Percentiles rank a stretch among this genome's conserved stretches.
Evolutionary conservation across 2,888 invertebrate genomes (phyloP).

Genomic region (Drosophila atripex): DNA sequence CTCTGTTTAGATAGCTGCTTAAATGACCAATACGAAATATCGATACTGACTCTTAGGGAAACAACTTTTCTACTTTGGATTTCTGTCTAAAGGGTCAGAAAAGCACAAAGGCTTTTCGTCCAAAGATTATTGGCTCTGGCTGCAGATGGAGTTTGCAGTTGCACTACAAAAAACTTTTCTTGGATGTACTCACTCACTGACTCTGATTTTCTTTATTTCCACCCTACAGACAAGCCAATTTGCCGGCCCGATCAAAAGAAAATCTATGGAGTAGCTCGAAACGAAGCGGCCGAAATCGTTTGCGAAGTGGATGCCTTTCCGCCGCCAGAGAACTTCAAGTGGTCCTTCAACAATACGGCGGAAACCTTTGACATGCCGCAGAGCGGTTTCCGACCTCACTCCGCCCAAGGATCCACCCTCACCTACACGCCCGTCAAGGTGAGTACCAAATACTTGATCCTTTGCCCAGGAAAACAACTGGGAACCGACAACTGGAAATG

Average conservation of each 20-base stretch:
- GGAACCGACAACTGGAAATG: slow-evolving; percentile 17
- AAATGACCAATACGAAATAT: slow-evolving; percentile 43
- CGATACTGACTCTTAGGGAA: slow-evolving; percentile 12
- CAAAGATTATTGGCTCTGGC: slow-evolving; percentile 69
- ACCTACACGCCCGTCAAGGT: slow-evolving; percentile 89
- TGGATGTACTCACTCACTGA: slow-evolving; percentile 55
- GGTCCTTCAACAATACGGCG: slow-evolving; percentile 95
- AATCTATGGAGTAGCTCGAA: slow-evolving; percentile 92
- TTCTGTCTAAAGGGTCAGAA: slow-evolving; percentile 27
- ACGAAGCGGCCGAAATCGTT: slow-evolving; percentile 90
- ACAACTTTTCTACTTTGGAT: slow-evolving; percentile 70
- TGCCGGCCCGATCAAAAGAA: slow-evolving; percentile 90
- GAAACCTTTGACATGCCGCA: slow-evolving; percentile 91
- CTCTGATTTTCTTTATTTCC: background rate
- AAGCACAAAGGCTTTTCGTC: slow-evolving; percentile 14
- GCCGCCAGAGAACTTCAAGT: slow-evolving; percentile 91
- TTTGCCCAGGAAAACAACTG: background rate
- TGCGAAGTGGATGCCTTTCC: slow-evolving; percentile 95
- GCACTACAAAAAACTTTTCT: slow-evolving; percentile 59
- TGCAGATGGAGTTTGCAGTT: slow-evolving; percentile 51
- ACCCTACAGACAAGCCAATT: slow-evolving; percentile 90
- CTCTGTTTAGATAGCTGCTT: slow-evolving; percentile 64
- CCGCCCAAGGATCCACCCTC: slow-evolving; percentile 87
- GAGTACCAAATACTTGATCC: slow-evolving; percentile 41
- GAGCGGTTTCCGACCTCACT: slow-evolving; percentile 86